Conservation (phyloP, 2,888 invertebrate species). For the Mesodorylaimus sp. region DNA sequence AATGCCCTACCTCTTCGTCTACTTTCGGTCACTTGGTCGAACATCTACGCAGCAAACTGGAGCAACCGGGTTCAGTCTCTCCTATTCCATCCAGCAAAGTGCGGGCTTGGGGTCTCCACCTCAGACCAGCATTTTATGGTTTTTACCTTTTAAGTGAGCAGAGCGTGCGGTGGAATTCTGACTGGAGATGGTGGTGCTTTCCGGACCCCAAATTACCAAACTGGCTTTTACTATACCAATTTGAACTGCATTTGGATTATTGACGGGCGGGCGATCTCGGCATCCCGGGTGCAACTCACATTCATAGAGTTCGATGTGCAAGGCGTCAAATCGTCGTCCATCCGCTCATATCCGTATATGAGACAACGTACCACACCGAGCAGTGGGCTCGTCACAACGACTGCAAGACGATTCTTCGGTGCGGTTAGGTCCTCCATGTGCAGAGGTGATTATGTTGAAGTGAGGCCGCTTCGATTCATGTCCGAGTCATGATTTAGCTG, state of each 20-base stretch:
- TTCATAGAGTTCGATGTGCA: neutral
- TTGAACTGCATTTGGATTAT: slow-evolving; percentile 35
- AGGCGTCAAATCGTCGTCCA: neutral
- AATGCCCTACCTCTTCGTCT: neutral
- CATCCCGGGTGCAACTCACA: neutral
- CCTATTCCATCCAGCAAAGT: neutral
- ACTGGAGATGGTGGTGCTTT: slow-evolving; percentile 20
- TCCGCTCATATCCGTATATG: no score
- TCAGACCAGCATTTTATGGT: neutral
- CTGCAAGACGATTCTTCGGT: no score
- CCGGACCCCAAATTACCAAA: slow-evolving; percentile 21
- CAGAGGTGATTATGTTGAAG: neutral
- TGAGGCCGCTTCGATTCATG: neutral
- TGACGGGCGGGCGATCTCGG: no score
- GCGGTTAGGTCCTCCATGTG: neutral
- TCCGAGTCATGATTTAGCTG: neutral
- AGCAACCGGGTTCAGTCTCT: neutral
- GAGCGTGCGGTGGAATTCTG: slow-evolving; percentile 14
- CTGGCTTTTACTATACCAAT: slow-evolving; percentile 29
- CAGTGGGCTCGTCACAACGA: no score
- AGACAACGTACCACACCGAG: no score
- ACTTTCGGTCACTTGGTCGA: neutral
- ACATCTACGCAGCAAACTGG: neutral
- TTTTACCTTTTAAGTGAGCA: neutral
- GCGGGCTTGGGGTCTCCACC: neutral